Evolutionary conservation across 1,140 invertebrate species (phyloP).

Genomic region (Riptortus pedestris): DNA sequence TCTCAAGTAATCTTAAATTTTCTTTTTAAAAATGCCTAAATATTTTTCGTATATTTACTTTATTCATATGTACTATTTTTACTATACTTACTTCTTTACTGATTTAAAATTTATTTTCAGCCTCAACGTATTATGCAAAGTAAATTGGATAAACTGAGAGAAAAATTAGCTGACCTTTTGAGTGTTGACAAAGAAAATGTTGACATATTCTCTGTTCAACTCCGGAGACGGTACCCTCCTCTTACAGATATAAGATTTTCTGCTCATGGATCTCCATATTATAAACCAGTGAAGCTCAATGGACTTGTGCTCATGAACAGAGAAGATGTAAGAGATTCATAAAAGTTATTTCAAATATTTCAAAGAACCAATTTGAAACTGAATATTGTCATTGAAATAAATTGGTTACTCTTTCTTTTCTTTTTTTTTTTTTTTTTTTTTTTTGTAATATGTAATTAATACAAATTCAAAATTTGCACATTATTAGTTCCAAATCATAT

Average conservation of each 20-base stretch:
- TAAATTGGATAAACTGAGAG: constrained; percentile 77
- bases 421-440: neutral
- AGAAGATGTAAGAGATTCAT: constrained; percentile 57
- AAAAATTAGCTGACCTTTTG: constrained; percentile 73
- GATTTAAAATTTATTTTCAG: constrained; percentile 33
- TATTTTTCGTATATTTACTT: neutral
- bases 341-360: neutral
- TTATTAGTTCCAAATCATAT: too few species aligned
- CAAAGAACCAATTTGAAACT: too few species aligned
- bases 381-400: too few species aligned
- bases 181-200: constrained; percentile 79
- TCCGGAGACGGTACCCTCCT: constrained; percentile 72
- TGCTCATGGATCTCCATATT: constrained; percentile 90
- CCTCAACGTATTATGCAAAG: constrained; percentile 71
- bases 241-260: constrained; percentile 88
- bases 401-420: too few species aligned
- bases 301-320: constrained; percentile 88
- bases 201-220: constrained; percentile 88
- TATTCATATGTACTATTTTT: neutral
- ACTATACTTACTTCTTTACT: neutral
- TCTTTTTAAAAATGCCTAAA: too few species aligned
- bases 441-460: too few species aligned
- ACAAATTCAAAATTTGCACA: too few species aligned
- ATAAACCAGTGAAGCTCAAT: constrained; percentile 85
- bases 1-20: too few species aligned